Percentiles rank a stretch among this genome's conserved stretches.
These are phyloP conservation scores for Phylloscopus whistleri DNA, from an alignment of 2,113 vertebrate genomes.

Conservation along the genomic window DNA sequence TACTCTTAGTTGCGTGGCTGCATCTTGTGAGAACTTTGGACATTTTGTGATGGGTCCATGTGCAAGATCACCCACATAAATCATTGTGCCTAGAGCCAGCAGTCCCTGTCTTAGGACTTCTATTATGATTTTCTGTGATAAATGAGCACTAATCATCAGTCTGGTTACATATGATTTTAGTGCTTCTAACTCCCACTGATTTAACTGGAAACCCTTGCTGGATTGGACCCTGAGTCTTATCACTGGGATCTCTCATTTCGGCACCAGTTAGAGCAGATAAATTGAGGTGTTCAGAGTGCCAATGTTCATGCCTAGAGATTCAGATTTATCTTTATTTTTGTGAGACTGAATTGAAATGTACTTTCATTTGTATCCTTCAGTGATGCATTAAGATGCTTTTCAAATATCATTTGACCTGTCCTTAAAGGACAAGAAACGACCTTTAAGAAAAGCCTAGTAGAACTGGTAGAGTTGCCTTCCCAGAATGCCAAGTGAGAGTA, in stretches of 20 bases:
- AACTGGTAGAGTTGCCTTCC: background rate
- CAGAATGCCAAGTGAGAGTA: background rate
- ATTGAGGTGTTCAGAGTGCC: no score
- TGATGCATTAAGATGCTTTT: background rate
- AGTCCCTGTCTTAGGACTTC: background rate
- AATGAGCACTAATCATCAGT: background rate
- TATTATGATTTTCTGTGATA: background rate
- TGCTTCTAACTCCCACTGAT: background rate
- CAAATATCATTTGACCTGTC: background rate
- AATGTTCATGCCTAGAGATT: background rate
- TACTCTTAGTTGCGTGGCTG: background rate
- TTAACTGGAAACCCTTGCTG: background rate
- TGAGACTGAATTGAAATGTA: background rate
- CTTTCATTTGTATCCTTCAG: background rate
- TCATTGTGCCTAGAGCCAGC: background rate
- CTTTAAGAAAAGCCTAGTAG: background rate
- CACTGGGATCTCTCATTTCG: background rate
- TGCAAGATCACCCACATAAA: background rate
- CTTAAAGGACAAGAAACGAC: background rate
- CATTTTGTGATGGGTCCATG: background rate
- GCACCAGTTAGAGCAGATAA: background rate
- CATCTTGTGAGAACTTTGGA: background rate
- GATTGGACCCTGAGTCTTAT: background rate
- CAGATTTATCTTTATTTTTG: background rate
- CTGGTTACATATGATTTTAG: background rate